Base-by-base conservation (phyloP, 2,888 invertebrate species). In the Leucozona laternaria region DNA sequence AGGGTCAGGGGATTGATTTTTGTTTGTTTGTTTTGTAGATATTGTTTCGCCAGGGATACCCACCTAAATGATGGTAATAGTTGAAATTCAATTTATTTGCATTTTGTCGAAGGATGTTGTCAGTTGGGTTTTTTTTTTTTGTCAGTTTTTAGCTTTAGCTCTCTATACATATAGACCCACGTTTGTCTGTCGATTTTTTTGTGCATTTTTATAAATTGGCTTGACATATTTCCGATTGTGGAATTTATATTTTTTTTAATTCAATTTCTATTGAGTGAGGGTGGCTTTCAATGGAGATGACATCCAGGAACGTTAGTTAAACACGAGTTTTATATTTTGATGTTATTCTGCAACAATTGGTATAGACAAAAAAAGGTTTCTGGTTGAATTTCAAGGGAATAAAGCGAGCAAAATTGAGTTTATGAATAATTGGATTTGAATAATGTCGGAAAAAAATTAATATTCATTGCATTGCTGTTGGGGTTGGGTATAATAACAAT, bases 21-120 rank as follows among this genome's bases (percentile, higher is more conserved):
- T 72, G 34, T 50, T 68, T 37, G 60, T 60, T 48, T 66, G 10
- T n/a, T 7, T 57, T 66, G 11, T 28, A 3, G n/a, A n/a, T 55
- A 11, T 31, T 25, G 37, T 60, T 40, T 60, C 17, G 40, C 28
- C 11, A 53, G 40, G 37, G 31, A 45, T 28, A 43, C 20, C 37
- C 22, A 62, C 45, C 45, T 64, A 68, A 58, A 73, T 79, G 31
- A 40, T 70, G 73, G 31, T 82, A 68, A 72, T 45, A 53, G 66
- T 10, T 34, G 57, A 70, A 82, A 82, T 73, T 82, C 60, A 78
- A 82, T 78, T 82, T 82, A 48, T 66, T 50, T 22, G 53, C n/a
- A 72, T 57, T 64, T 37, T 73, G 58, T 48, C 50, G 31, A 72
- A 48, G 58, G 58, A 58, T 77, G 48, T 76, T 76, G 70, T 45